Evolutionary conservation across 2,113 vertebrate genomes (phyloP).

Genomic region (Sakesphorus luctuosus): DNA sequence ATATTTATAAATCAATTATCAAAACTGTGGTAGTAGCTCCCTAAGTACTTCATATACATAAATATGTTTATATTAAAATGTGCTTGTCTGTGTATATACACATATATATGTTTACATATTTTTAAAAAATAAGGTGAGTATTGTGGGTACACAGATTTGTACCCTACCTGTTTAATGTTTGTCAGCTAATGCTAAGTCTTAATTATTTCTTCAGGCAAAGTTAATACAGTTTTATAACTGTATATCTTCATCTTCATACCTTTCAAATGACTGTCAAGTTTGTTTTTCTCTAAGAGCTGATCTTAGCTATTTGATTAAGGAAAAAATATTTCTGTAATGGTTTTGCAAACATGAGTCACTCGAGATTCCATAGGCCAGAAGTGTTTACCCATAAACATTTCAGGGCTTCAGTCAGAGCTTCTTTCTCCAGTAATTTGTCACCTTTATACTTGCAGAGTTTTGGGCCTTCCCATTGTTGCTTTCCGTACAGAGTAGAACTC

Average conservation of each 20-base stretch:
- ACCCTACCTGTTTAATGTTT: not conserved
- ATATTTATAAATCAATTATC: not conserved
- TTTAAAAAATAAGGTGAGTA: not conserved
- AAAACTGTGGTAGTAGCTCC: not conserved
- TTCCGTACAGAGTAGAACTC: constrained; percentile 28
- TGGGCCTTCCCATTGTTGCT: constrained; percentile 37
- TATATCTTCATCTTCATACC: not conserved
- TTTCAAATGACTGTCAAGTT: not conserved
- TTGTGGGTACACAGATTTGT: not conserved
- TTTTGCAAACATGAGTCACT: not conserved
- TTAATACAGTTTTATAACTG: not conserved
- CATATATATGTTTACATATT: not conserved
- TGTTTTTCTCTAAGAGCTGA: not conserved
- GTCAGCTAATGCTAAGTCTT: not conserved
- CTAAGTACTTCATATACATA: not conserved
- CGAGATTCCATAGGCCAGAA: not conserved
- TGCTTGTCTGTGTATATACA: not conserved
- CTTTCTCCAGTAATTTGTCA: constrained; percentile 42
- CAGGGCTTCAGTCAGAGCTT: constrained; percentile 5
- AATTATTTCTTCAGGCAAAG: not conserved
- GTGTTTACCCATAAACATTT: constrained; percentile 21
- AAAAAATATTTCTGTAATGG: not conserved
- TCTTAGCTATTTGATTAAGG: not conserved
- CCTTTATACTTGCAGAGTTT: constrained; percentile 57
- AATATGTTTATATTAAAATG: not conserved